Base-by-base conservation (phyloP, 1,140 invertebrate genomes). In the Planococcus citri region DNA sequence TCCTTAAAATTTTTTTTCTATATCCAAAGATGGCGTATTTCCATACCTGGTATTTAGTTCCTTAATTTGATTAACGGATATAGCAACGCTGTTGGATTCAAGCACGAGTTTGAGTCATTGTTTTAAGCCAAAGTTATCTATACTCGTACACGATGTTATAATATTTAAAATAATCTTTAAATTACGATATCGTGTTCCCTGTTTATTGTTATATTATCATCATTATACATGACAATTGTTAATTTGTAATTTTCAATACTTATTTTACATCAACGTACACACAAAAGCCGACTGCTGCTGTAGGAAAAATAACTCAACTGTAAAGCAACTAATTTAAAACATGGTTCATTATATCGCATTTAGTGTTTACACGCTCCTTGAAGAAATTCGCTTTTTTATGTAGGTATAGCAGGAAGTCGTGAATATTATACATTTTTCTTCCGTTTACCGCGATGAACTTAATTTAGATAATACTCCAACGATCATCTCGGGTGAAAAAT, bases 221-320 rank as follows among this genome's bases (percentile, higher is more conserved):
- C n/a, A 51, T 51, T 51, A 51, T 51, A 20, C 41, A 51, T 51
- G 41, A 51, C 41, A 51, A 51, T 51, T 51, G 41, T 51, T 51
- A 51, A 51, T 51, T 51, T 51, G 17, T 51, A 17, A 51, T 51
- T 20, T 51, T 51, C 41, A 51, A 51, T 51, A 51, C 10, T 14
- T 51, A 51, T 51, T n/a, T 51, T 51, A 51, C 41, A 51, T 20
- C 41, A 51, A 51, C 41, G n/a, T n/a, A 51, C n/a, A 17, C 6
- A 51, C n/a, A 51, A 51, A 51, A 51, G 41, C 41, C 41, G 17
- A 51, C 6, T 9, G n/a, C 41, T 51, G 41, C 41, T 51, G 41
- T 17, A 51, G 41, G 41, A 51, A 51, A 51, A 51, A 51, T 20
- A 20, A 51, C 41, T 51, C 41, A 51, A 51, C 41, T 9, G 41